A percentile compares a stretch with the other conserved stretches of the same genome.
Conservation (phyloP, 2,797 vertebrate genomes). For the Todus mexicanus region DNA sequence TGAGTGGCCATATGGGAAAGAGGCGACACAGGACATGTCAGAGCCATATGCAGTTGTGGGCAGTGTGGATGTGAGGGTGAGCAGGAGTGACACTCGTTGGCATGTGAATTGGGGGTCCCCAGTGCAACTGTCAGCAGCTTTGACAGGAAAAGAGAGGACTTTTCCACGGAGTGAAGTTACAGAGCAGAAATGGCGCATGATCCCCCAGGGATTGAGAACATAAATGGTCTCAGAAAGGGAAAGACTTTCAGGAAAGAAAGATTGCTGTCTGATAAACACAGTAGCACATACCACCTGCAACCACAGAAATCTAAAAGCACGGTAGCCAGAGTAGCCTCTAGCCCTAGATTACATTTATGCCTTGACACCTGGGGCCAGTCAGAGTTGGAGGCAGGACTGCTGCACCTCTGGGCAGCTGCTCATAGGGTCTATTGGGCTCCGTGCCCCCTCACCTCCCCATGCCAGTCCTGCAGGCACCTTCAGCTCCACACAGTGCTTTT, state of each 20-base stretch:
- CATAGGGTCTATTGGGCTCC: neutral
- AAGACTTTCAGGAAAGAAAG: neutral
- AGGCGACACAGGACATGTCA: neutral
- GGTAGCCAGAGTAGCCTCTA: accelerated
- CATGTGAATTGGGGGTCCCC: neutral
- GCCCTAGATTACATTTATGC: neutral
- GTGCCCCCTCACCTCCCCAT: neutral
- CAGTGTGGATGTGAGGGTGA: neutral
- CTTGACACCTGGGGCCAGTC: neutral
- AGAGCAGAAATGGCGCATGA: neutral
- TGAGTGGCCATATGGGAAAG: neutral
- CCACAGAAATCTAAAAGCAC: neutral
- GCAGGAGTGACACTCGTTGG: neutral
- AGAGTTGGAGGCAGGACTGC: neutral
- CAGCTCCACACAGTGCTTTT: neutral
- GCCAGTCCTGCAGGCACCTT: neutral
- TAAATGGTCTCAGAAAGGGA: neutral
- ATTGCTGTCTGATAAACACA: neutral
- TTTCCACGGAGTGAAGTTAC: neutral
- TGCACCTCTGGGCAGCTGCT: neutral
- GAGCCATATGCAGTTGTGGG: neutral
- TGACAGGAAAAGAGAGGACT: neutral
- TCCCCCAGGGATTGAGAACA: neutral
- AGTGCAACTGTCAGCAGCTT: neutral
- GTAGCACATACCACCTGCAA: neutral